Evolutionary conservation across 2,113 vertebrate species (phyloP).

Genomic region (Podarcis raffonei): DNA sequence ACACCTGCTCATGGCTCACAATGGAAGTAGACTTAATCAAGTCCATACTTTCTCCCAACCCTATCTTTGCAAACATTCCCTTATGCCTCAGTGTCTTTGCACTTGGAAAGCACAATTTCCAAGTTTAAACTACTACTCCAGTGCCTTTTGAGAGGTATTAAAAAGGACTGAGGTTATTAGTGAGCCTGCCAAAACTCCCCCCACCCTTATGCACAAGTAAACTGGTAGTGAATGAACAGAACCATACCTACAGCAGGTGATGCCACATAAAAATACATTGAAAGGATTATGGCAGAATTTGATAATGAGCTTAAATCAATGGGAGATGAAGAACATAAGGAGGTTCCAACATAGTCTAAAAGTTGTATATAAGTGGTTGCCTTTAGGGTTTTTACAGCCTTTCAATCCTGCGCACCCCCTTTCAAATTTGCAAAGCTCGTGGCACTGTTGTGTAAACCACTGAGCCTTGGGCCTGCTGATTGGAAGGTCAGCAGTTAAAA

Average conservation of each 20-base stretch:
- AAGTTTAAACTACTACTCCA: background rate
- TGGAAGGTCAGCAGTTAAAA: too few species aligned
- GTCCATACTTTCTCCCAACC: background rate
- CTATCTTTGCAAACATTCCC: background rate
- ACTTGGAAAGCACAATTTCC: fast-evolving
- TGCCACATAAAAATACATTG: constrained; percentile 44
- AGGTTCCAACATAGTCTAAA: constrained; percentile 44
- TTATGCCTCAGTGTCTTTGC: background rate
- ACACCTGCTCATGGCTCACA: background rate
- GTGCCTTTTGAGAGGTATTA: background rate
- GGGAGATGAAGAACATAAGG: constrained; percentile 38
- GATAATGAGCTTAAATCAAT: constrained; percentile 55
- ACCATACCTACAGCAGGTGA: background rate
- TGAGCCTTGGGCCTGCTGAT: too few species aligned
- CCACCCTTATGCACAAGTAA: background rate
- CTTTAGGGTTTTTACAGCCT: constrained; percentile 51
- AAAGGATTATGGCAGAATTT: constrained; percentile 40
- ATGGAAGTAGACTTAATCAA: background rate
- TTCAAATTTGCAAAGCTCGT: background rate
- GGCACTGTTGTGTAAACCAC: too few species aligned
- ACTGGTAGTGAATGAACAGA: background rate
- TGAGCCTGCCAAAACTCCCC: background rate
- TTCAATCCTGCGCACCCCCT: background rate
- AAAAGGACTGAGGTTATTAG: background rate
- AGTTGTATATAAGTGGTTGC: constrained; percentile 35